Evolutionary conservation across 2,888 invertebrate genomes (phyloP).

Genomic region (Blomia tropicalis): DNA sequence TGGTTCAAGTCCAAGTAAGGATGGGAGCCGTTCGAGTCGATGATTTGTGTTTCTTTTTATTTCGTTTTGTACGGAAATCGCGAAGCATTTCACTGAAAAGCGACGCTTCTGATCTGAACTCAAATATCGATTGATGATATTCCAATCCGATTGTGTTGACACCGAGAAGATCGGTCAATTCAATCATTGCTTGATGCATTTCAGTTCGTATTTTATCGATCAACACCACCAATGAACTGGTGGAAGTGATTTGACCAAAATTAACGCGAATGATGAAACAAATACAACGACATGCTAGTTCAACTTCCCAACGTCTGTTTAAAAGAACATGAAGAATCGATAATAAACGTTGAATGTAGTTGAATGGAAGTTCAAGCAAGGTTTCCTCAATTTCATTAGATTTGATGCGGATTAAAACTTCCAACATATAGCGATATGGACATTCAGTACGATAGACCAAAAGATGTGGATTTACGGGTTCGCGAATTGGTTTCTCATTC

Average conservation of each 20-base stretch:
- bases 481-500: slow-evolving; percentile 37
- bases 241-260: slow-evolving; percentile 28
- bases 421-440: slow-evolving; percentile 61
- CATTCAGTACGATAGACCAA: slow-evolving; percentile 55
- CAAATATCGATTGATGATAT: slow-evolving; percentile 25
- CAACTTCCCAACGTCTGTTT: slow-evolving; percentile 50
- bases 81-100: slow-evolving; percentile 4
- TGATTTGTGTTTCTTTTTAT: slow-evolving; percentile 23
- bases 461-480: slow-evolving; percentile 61
- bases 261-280: slow-evolving; percentile 44
- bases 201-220: slow-evolving; percentile 24
- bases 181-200: not conserved
- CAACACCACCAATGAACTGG: slow-evolving; percentile 24
- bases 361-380: slow-evolving; percentile 65
- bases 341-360: slow-evolving; percentile 59
- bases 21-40: slow-evolving; percentile 19
- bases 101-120: slow-evolving; percentile 26
- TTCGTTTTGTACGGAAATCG: slow-evolving; percentile 7
- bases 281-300: slow-evolving; percentile 57
- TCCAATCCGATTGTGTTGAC: slow-evolving; percentile 24
- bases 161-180: slow-evolving; percentile 26
- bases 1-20: slow-evolving; percentile 16
- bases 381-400: slow-evolving; percentile 82
- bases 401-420: slow-evolving; percentile 58
- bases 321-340: slow-evolving; percentile 53